These are phyloP conservation scores for Cataglyphis hispanica DNA, from an alignment of 1,140 invertebrate genomes.

Conservation along the genomic window DNA sequence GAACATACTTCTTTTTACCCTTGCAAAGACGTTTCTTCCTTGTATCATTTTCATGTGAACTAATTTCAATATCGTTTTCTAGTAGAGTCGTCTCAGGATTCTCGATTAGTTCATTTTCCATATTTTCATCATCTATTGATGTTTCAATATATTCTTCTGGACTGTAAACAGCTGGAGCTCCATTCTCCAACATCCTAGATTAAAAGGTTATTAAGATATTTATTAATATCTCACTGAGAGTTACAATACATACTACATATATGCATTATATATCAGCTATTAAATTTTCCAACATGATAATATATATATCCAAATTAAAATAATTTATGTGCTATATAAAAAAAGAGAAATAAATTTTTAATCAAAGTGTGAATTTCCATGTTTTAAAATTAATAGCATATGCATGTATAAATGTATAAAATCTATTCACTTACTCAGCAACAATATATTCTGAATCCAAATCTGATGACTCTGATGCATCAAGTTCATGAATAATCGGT, in stretches of 20 bases:
- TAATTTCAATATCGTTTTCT: conserved; percentile 69
- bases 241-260: background rate
- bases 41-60: conserved; percentile 60
- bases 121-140: conserved; percentile 71
- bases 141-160: conserved; percentile 76
- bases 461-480: conserved; percentile 81
- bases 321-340: background rate
- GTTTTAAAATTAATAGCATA: conserved; percentile 12
- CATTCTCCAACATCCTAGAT: conserved; percentile 81
- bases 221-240: conserved; percentile 10
- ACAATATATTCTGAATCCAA: conserved; percentile 81
- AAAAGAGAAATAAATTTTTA: background rate
- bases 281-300: background rate
- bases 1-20: conserved; percentile 83
- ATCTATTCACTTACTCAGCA: conserved; percentile 78
- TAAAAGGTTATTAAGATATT: conserved; percentile 27
- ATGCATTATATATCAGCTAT: background rate
- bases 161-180: conserved; percentile 79
- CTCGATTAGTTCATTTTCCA: conserved; percentile 74
- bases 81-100: conserved; percentile 44
- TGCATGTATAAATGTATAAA: background rate
- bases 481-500: conserved; percentile 84
- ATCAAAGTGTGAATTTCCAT: background rate
- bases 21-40: conserved; percentile 78
- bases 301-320: background rate